These are phyloP conservation scores for Zaprionus taronus DNA, from an alignment of 1,140 invertebrate genomes.

Conservation along the genomic window DNA sequence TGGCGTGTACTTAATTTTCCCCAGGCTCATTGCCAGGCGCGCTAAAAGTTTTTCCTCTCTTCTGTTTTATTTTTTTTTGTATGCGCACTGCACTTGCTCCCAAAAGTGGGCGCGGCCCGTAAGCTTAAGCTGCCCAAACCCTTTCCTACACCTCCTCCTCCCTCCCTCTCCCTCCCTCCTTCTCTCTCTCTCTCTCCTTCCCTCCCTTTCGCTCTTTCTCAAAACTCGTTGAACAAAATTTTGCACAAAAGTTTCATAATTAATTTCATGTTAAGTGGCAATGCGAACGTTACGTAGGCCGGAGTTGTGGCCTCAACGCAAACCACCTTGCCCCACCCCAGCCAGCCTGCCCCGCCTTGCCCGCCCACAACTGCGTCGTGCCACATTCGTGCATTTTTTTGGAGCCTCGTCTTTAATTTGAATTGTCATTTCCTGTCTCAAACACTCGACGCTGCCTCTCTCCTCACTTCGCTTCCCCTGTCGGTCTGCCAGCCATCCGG, in stretches of 20 bases:
- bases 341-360: background rate
- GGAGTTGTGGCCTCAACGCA: conserved; percentile 23
- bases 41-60: conserved; percentile 60
- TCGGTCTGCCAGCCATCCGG: conserved; percentile 61
- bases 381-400: conserved; percentile 27
- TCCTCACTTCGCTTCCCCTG: conserved; percentile 5
- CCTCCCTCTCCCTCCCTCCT: background rate
- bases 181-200: background rate
- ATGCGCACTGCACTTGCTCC: conserved; percentile 27
- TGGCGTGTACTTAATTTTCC: conserved; percentile 78
- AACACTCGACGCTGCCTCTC: conserved; percentile 46
- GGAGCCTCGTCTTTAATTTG: conserved; percentile 74
- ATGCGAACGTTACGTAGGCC: conserved; percentile 59
- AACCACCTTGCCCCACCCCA: background rate
- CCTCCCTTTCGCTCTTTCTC: conserved; percentile 46
- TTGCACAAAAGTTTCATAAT: conserved; percentile 83
- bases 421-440: conserved; percentile 81
- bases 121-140: conserved; percentile 32
- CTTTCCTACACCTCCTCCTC: background rate
- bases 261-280: conserved; percentile 83
- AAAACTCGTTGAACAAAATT: conserved; percentile 81
- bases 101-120: conserved; percentile 28
- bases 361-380: conserved; percentile 1
- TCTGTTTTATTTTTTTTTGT: conserved; percentile 5
- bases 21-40: conserved; percentile 66